Conservation (phyloP, 2,888 invertebrate species). For the Drosophila parthenogenetica region DNA sequence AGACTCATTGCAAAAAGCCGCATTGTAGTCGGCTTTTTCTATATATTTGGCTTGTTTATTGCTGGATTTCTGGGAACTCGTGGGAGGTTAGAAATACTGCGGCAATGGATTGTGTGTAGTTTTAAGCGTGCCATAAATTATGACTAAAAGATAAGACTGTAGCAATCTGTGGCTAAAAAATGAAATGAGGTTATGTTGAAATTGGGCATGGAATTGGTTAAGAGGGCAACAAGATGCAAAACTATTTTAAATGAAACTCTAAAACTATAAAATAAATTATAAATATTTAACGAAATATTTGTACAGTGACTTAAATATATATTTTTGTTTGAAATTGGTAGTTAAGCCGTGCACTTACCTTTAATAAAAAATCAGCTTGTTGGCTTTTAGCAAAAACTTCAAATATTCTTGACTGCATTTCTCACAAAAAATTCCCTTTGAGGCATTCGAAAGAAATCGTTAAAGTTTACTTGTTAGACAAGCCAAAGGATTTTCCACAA, state of each 20-base stretch:
- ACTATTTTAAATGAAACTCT: background rate
- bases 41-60: conserved; percentile 39
- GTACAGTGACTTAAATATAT: too few relatives aligned
- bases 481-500: conserved; percentile 24
- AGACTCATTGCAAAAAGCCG: conserved; percentile 33
- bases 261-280: background rate
- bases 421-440: conserved; percentile 13
- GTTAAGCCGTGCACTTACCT: background rate
- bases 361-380: background rate
- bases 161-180: conserved; percentile 56
- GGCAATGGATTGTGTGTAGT: conserved; percentile 42
- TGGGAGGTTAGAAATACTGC: conserved; percentile 18
- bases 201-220: background rate
- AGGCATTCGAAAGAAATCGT: conserved; percentile 6
- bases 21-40: conserved; percentile 25
- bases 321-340: background rate
- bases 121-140: conserved; percentile 69
- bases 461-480: conserved; percentile 5
- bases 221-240: conserved; percentile 23
- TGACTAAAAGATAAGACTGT: conserved; percentile 54
- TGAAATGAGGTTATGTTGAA: conserved; percentile 44
- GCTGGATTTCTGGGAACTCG: conserved; percentile 23
- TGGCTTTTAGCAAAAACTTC: background rate
- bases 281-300: too few relatives aligned
- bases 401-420: conserved; percentile 9